These are phyloP conservation scores for Ondatra zibethicus DNA, from an alignment of 2,113 vertebrate genomes.

Conservation along the genomic window DNA sequence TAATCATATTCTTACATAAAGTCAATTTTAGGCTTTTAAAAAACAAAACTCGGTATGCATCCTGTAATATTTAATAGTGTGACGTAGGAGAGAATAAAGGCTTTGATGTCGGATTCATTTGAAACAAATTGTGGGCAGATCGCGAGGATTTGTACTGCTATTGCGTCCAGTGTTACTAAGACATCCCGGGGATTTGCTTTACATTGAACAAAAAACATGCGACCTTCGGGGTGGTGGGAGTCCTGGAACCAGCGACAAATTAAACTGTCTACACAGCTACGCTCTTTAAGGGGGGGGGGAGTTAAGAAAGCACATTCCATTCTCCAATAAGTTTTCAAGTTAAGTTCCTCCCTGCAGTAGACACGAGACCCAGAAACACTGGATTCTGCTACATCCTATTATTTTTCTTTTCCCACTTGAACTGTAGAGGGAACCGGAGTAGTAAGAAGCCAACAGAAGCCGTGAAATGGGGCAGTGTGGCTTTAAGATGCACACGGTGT, in stretches of 20 bases:
- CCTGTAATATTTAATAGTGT: conserved; percentile 62
- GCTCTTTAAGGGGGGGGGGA: neutral
- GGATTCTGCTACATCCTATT: neutral
- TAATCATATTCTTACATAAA: conserved; percentile 57
- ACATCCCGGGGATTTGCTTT: conserved; percentile 15
- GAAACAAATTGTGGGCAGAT: conserved; percentile 67
- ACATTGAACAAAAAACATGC: neutral
- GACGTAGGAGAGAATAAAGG: conserved; percentile 60
- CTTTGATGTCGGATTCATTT: conserved; percentile 65
- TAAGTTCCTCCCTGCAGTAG: conserved; percentile 32
- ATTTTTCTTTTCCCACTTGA: neutral
- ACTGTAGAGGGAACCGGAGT: conserved; percentile 32
- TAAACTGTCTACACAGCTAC: conserved; percentile 2
- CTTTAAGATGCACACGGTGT: conserved; percentile 80
- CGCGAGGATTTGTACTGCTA: conserved; percentile 5
- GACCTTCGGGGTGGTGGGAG: neutral
- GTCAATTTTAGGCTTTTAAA: conserved; percentile 44
- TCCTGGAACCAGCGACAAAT: neutral
- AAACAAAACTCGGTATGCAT: neutral
- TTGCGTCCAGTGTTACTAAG: conserved; percentile 43
- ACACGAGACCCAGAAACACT: conserved; percentile 23
- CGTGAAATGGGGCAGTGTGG: conserved; percentile 63
- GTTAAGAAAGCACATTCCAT: neutral
- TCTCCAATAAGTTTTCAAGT: conserved; percentile 4
- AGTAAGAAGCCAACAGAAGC: conserved; percentile 22